Evolutionary conservation across 2,797 vertebrate genomes (phyloP), one percentile per base, ranked within the genome.

Genomic region (Sebastes melanostomus): DNA sequence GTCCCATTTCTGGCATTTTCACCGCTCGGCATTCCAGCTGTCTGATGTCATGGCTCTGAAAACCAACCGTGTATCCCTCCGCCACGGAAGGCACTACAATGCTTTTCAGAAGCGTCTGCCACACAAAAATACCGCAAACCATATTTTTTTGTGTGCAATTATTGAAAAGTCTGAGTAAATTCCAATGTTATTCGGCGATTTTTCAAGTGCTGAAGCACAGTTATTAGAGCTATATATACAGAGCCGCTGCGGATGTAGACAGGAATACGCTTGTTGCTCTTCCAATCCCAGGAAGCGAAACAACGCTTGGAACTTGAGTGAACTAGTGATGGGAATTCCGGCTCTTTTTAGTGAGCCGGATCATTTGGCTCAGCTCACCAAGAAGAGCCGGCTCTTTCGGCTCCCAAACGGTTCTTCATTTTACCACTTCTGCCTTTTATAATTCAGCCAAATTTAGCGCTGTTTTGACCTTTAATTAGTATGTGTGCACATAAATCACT

Each of bases 1-100:
- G 94, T 90, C 91, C 89, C 91, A 82, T 93, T 95, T 94, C 94
- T 91, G 86, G 93, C 95, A 96, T 96, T 95, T 96, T 96, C 95
- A 86, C 91, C 89, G 94, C 85, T 93, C 93, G 76, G 94, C 97
- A 98, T 98, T 98, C 97, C 97, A 96, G 93, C 95, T 93, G 95
- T 94, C 96, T 98, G 97, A 98, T 96, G 97, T 98, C 95, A 98
- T 96, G 90, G 90, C 91, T 90, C 95, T 89, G 92, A 91, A 90
- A 94, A 86, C 85, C 82, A 46, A 25, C 30, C 24, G 3, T 70
- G 89, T 94, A 92, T 93, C 56, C 93, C 75, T 93, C 93, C 95
- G 94, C 94, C 72, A 22, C 46, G 9, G 11, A 27, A 38, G 81
- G 91, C n/a, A 85, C 89, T 93, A 94, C 3, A 91, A 62, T 32